phyloP scores from a whole-genome alignment of 1,140 invertebrate genomes.

The Apis cerana region DNA sequence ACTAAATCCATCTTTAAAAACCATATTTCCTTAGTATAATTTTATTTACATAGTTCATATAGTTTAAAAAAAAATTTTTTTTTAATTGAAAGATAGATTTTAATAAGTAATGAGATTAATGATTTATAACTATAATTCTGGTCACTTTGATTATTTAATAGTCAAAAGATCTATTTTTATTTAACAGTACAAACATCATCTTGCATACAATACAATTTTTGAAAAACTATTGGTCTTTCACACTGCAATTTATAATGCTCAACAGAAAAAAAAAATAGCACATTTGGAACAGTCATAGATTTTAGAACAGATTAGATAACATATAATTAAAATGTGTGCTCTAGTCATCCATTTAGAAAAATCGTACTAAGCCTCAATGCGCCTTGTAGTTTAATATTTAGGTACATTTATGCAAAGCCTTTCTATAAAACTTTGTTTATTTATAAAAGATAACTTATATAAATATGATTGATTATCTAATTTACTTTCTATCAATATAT shows the following conservation, averaged over 20 bases:
- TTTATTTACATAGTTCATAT: slow-evolving; percentile 68
- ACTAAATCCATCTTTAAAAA: slow-evolving; percentile 86
- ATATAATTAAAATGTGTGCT: slow-evolving; percentile 72
- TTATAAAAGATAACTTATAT: background rate
- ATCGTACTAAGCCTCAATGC: slow-evolving; percentile 68
- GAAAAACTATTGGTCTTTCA: slow-evolving; percentile 20
- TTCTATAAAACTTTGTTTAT: slow-evolving; percentile 41
- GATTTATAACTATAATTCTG: background rate
- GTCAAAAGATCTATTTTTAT: slow-evolving; percentile 9
- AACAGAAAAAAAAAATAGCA: slow-evolving; percentile 18
- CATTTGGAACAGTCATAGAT: slow-evolving; percentile 39
- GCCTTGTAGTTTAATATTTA: slow-evolving; percentile 66
- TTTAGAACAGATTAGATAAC: slow-evolving; percentile 54
- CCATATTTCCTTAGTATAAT: slow-evolving; percentile 85
- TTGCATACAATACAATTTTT: slow-evolving; percentile 26
- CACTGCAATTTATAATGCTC: slow-evolving; percentile 40
- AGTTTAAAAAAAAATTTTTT: slow-evolving; percentile 30
- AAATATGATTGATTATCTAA: background rate
- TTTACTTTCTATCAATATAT: background rate
- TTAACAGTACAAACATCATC: slow-evolving; percentile 29
- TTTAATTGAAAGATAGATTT: background rate
- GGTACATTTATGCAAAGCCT: slow-evolving; percentile 47
- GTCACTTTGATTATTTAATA: slow-evolving; percentile 24
- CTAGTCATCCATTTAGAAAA: slow-evolving; percentile 75
- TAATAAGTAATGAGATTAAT: slow-evolving; percentile 4